Evolutionary conservation across 1,140 invertebrate genomes (phyloP), one percentile per base, ranked within the genome.

Genomic region (Dolichoris vasculosae): DNA sequence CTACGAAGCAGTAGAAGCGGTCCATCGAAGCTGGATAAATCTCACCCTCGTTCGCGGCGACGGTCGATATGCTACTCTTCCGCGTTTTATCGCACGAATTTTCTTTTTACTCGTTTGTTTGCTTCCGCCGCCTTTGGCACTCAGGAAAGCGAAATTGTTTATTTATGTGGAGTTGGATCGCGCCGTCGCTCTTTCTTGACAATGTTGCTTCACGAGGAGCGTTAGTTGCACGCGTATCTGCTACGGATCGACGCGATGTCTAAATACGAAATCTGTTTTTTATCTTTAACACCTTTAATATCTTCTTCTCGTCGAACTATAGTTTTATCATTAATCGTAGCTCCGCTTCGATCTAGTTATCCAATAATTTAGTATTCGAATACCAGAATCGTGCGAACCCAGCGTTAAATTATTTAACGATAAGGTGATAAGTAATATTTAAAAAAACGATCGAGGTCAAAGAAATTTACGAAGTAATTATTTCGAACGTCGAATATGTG

Each of bases 11-110:
- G 73, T 15, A 55, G 30, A 17, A 51, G n/a, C n/a, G 71, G 38
- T 46, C 8, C 38, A 20, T 8, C 32, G 46, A 69, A 82, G 81
- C 30, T 51, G 43, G 46, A 82, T 82, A 69, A 69, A 48, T 26
- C 9, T 69, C 67, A 35, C 17, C 17, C n/a, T 38, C 35, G 17
- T 23, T 38, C 67, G 32, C 30, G 35, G 35, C 51, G 32, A 43
- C 30, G 48, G 43, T 35, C 32, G 46, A 77, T 77, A 40, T 30
- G 35, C 82, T 32, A 0, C 30, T 38, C 67, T 75, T n/a, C 30
- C 20, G 0, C 20, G 0, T 46, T 69, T 69, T 20, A 23, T 73
- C 69, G 59, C 63, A 9, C 77, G 48, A 17, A 55, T 38, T 73
- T 82, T 82, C 15, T 48, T 35, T 13, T 23, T 6, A 17, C 46